Base-by-base conservation (phyloP, 2,113 vertebrate genomes). In the Rhinolophus ferrumequinum region DNA sequence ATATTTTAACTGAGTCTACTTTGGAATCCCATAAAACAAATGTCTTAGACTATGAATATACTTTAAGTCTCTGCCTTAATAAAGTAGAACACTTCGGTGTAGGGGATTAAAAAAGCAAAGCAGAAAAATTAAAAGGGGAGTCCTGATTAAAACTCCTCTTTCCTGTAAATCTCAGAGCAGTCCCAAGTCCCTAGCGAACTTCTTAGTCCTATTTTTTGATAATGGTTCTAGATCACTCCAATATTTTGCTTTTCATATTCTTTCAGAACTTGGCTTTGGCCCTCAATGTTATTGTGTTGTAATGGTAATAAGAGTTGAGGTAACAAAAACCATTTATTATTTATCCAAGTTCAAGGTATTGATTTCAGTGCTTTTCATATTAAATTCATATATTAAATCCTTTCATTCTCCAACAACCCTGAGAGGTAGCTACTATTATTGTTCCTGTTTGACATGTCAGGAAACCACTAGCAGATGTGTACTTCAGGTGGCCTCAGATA, bases 81-180 rank as follows among this genome's bases (percentile, higher is more conserved):
- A 66, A 60, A 82, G 66, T n/a, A 87, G 28, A 58, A 76, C 10
- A 5, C 41, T 86, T 73, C n/a, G 79, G 33, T 66, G 58, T 52
- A 44, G 50, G 38, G 66, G 38, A 75, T 82, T 92, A 75, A 90
- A 44, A 91, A 87, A 91, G 38, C 38, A 83, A 83, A 96, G 38
- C 52, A 96, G 50, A 54, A 84, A 52, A 62, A n/a, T 54, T 89
- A 52, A 62, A 85, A 54, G 26, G 33, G 5, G 11, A 5, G 1
- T 67, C 76, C 52, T 92, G 16, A 66, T 47, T 47, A 50, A 77
- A 94, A 83, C 38, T 88, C 81, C 4, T 47, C 56, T 83, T 85
- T 62, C 44, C 33, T 75, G 8, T 58, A 38, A 66, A 67, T 82
- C 52, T 87, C 41, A 86, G 38, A 81, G 67, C 35, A 92, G 47